phyloP scores from a whole-genome alignment of 2,797 vertebrate species.

The Mormyrus proboscirostris region DNA sequence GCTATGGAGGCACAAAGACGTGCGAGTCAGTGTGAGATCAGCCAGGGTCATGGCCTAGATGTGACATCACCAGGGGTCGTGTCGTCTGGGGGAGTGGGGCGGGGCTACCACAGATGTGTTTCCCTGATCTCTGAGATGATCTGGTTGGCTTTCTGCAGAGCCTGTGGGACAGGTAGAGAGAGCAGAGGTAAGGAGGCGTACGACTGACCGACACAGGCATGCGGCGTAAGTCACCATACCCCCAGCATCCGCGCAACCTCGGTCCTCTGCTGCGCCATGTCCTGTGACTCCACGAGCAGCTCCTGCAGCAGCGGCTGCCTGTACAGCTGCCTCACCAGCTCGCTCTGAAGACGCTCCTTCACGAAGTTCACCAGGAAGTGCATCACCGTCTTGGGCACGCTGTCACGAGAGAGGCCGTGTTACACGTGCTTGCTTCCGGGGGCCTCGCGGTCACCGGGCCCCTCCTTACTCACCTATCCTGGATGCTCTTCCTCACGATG shows the following conservation, averaged over 20 bases:
- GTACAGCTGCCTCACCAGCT: constrained; percentile 75
- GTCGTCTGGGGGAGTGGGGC: neutral
- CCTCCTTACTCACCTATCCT: constrained; percentile 63
- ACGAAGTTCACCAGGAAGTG: constrained; percentile 77
- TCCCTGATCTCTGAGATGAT: constrained; percentile 79
- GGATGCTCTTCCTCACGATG: constrained; percentile 77
- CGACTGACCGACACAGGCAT: neutral
- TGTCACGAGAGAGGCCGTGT: constrained; percentile 32
- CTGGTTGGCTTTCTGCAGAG: constrained; percentile 69
- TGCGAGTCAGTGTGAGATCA: neutral
- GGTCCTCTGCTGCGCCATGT: constrained; percentile 69
- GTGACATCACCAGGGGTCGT: neutral
- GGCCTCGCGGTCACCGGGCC: neutral
- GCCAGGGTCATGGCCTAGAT: neutral
- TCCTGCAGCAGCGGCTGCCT: constrained; percentile 64
- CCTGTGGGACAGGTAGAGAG: constrained; percentile 45
- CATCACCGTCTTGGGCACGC: constrained; percentile 78
- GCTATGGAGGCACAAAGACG: neutral
- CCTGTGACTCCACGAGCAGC: constrained; percentile 73
- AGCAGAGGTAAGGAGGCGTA: neutral
- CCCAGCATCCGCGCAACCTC: constrained; percentile 73
- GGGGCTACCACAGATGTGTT: constrained; percentile 62
- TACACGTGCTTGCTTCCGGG: neutral
- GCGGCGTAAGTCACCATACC: constrained; percentile 39
- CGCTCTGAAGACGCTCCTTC: constrained; percentile 77